These are phyloP conservation scores for Trichonephila inaurata DNA, from an alignment of 1,140 invertebrate genomes.

Conservation along the genomic window DNA sequence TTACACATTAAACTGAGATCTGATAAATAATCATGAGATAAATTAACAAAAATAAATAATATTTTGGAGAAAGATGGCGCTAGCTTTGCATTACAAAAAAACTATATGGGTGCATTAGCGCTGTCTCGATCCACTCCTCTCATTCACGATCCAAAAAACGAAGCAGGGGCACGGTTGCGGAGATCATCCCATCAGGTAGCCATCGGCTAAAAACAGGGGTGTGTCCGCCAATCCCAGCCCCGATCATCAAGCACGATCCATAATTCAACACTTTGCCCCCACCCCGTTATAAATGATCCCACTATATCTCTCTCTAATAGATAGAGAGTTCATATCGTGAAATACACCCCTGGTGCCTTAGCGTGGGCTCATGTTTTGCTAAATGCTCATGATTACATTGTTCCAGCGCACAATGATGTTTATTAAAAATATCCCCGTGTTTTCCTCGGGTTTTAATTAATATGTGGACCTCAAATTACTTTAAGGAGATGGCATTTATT, in stretches of 20 bases:
- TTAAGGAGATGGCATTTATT: background rate
- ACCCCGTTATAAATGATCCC: constrained; percentile 55
- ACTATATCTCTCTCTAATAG: constrained; percentile 16
- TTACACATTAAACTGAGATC: too few relatives aligned
- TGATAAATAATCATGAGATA: too few relatives aligned
- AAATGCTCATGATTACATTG: background rate
- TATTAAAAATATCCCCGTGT: constrained; percentile 1
- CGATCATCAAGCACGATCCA: constrained; percentile 53
- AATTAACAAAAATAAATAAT: too few relatives aligned
- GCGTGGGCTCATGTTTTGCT: background rate
- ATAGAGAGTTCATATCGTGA: constrained; percentile 19
- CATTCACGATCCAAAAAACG: too few relatives aligned
- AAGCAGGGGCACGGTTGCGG: too few relatives aligned
- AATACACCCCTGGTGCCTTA: background rate
- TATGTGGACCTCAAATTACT: background rate
- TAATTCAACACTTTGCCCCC: constrained; percentile 59
- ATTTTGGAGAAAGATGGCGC: too few relatives aligned
- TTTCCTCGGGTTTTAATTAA: constrained; percentile 6
- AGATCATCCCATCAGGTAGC: constrained; percentile 43
- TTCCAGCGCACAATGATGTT: background rate
- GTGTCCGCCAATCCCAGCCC: constrained; percentile 34
- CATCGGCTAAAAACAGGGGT: constrained; percentile 52
- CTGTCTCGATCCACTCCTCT: too few relatives aligned
- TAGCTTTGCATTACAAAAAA: too few relatives aligned
- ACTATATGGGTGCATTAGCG: too few relatives aligned